phyloP scores from a whole-genome alignment of 2,797 vertebrate genomes.

The Paramormyrops hopkinsi region DNA sequence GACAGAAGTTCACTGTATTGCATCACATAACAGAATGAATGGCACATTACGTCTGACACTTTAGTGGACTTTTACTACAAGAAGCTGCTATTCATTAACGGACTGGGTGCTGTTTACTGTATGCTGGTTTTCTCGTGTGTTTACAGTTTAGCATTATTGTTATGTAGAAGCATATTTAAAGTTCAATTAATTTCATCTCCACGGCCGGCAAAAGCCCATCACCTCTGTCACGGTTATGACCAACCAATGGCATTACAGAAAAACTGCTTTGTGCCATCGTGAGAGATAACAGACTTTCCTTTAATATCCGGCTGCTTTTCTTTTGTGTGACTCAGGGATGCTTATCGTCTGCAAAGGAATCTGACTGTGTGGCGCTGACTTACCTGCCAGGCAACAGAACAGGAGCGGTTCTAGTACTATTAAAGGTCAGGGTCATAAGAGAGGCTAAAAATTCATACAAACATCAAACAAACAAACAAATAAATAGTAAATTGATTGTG shows the following conservation, averaged over 20 bases:
- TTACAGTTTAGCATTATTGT: background rate
- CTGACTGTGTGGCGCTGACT: background rate
- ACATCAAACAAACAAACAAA: background rate
- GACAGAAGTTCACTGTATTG: background rate
- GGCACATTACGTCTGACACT: background rate
- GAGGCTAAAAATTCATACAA: background rate
- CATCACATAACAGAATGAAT: background rate
- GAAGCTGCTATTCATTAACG: background rate
- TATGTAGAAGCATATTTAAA: background rate
- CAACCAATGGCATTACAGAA: background rate
- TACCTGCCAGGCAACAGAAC: background rate
- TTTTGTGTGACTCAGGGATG: background rate
- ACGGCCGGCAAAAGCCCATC: background rate
- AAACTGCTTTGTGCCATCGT: background rate
- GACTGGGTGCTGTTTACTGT: background rate
- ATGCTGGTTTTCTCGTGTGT: background rate
- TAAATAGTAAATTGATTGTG: background rate
- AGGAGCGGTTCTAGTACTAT: background rate
- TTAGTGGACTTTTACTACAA: background rate
- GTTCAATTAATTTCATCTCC: background rate
- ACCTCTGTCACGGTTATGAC: background rate
- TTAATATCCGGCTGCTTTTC: background rate
- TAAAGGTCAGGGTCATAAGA: background rate
- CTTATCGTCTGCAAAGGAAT: background rate
- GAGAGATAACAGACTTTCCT: background rate